A percentile compares a stretch with the other conserved stretches of the same genome.
Conservation (phyloP, 2,888 invertebrate species). For the Sceliomorpha sp. region DNA sequence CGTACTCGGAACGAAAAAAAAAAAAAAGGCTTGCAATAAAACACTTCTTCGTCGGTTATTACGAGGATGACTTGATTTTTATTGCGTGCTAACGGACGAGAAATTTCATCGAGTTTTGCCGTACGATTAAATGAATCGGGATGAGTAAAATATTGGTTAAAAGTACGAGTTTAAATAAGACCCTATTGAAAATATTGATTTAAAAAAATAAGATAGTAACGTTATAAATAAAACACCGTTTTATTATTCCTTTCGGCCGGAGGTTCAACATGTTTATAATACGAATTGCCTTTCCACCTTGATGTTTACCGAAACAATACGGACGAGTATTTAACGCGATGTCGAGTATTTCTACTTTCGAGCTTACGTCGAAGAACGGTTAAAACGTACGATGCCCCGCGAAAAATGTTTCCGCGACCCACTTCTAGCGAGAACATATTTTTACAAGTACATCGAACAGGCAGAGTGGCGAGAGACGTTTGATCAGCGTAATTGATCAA, state of each 20-base stretch:
- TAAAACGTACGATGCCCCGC: conserved; percentile 22
- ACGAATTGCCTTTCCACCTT: conserved; percentile 14
- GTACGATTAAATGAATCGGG: conserved; percentile 24
- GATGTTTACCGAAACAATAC: background rate
- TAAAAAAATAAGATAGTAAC: conserved; percentile 12
- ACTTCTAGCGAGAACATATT: conserved; percentile 31
- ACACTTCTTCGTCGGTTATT: conserved; percentile 34
- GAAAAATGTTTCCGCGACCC: conserved; percentile 26
- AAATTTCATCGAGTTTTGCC: conserved; percentile 43
- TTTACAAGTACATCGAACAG: conserved; percentile 32
- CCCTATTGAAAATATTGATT: too few species aligned
- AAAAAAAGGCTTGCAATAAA: conserved; percentile 36
- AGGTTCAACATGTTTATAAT: too few species aligned
- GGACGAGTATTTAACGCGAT: conserved; percentile 3
- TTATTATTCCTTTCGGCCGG: background rate
- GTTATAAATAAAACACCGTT: background rate
- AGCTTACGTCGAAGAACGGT: conserved; percentile 25
- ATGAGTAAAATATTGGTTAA: conserved; percentile 28
- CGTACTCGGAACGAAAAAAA: too few species aligned
- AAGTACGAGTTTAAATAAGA: too few species aligned
- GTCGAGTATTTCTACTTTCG: background rate
- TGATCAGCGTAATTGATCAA: conserved; percentile 46
- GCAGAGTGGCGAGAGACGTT: conserved; percentile 43
- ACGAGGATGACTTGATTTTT: conserved; percentile 42
- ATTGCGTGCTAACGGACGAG: conserved; percentile 18